Base-by-base conservation (phyloP, 2,888 invertebrate genomes). In the Machimus atricapillus region DNA sequence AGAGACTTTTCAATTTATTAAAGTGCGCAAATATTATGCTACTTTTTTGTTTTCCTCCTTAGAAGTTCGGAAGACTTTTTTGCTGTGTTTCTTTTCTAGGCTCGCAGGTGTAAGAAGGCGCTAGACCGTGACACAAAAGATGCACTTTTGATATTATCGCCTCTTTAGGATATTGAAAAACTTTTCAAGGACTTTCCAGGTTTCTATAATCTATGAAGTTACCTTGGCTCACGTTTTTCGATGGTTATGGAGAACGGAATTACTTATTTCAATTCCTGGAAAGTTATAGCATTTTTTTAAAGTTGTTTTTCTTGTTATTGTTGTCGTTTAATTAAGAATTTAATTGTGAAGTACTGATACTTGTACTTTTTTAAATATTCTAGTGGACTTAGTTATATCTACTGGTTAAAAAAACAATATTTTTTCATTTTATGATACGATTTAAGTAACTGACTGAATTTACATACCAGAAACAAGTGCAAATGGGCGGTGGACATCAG, bases 141-240 rank as follows among this genome's bases (percentile, higher is more conserved):
- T 81, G 23, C 52, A 81, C 27, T 52, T 81, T 31, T 37, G 52
- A 52, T 52, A 19, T 31, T 81, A 81, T 81, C 81, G 31, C 81
- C 81, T 81, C 52, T 81, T 81, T 40, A 81, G 56, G 56, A 81
- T 56, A 81, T 81, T 81, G 81, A 81, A 81, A 81, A 81, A 81
- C 52, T 81, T 81, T 81, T 81, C 78, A 43, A 66, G 23, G 66
- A 66, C 23, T 66, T 27, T 37, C 8, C 34, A 77, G 7, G 34
- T 37, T 77, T 37, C 40, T 34, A 2, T 74, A 16, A 34, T 74
- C 6, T 52, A n/a, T 52, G n/a, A n/a, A 7, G 52, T 16, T 52
- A 16, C 7, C 7, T 5, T 4, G 16, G n/a, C 52, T 52, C 52
- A 52, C 52, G 52, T 52, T 16, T 52, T 52, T 52, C 7, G 52